Base-by-base conservation (phyloP, 2,113 vertebrate species). In the Larimichthys crocea region DNA sequence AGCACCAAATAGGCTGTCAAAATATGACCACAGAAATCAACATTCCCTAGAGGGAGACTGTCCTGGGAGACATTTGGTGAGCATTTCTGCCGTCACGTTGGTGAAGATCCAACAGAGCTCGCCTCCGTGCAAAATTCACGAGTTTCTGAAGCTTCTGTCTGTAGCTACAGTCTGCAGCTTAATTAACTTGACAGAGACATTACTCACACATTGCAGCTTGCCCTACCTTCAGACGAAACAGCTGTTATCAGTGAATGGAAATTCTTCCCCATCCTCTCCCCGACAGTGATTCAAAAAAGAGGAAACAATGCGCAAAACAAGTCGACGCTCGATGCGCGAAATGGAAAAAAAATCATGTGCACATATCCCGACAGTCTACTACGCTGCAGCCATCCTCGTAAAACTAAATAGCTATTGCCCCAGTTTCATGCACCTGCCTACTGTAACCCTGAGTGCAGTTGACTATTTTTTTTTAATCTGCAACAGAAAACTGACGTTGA, bases 331-430 rank as follows among this genome's bases (percentile, higher is more conserved):
- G 19, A 42, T 67, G 46, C 42, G 24, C 57, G 26, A 70, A 62
- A 69, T 0, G 22, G 19, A 72, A 76, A 68, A 44, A 46, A 14
- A 89, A 72, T 59, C 24, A 74, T 57, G 59, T 44, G 62, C 40
- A 57, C 56, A 64, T 26, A 74, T 87, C 82, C 88, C 72, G 82
- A 73, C 24, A 73, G 70, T 84, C 87, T 85, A 59, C 72, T 29
- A 29, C 82, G 75, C 87, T 90, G 89, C 91, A 87, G 88, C 56
- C 81, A 67, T 89, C 85, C 80, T 81, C 76, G 77, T 74, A 66
- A 88, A 93, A 91, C 85, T 89, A 90, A 80, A 90, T 11, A 73
- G 79, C 84, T 87, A 79, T 77, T 91, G 88, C 84, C 84, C 90
- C 75, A 88, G 79, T 90, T 91, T 60, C 68, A 46, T 86, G 81